Base-by-base conservation (phyloP, 2,888 invertebrate species). In the Therioaphis trifolii region DNA sequence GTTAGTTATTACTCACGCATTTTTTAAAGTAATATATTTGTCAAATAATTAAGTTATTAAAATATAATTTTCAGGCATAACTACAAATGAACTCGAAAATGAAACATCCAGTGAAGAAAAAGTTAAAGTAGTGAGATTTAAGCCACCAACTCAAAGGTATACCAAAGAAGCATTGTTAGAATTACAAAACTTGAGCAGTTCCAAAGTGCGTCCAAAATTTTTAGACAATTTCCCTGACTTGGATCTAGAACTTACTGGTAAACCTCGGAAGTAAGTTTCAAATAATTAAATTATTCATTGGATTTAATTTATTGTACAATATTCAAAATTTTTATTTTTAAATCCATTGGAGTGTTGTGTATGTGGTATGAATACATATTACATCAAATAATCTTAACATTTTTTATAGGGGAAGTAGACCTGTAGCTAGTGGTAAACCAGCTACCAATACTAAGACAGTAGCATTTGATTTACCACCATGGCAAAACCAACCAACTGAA, bases 161-260 rank as follows among this genome's bases (percentile, higher is more conserved):
- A 74, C 82, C 27, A 82, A 82, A 82, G 72, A 74, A 52, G 82
- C 49, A 40, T 66, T 82, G 40, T 74, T 82, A 40, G 82, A 82
- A 35, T 82, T 82, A 49, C 72, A 82, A 82, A 74, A 63, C 11
- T 66, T 82, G n/a, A 21, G 82, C 49, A 74, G 72, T 82, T 82
- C 82, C n/a, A 82, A 82, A 61, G n/a, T 82, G 49, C 82, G 82
- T 21, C 82, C 82, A 63, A 82, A 82, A 74, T 82, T 82, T 82
- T 74, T 82, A 74, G 82, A 82, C 63, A 74, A 74, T 9, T 82
- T 82, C n/a, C 82, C 82, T 24, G 72, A 66, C 14, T 74, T 82
- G 27, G 82, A 82, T 82, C n/a, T 82, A 82, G 82, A 82, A 82
- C 71, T 61, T 66, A 46, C 63, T 15, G 24, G 68, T 55, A 82